Percentiles rank a stretch among this genome's conserved stretches.
Evolutionary conservation across 2,888 invertebrate species (phyloP).

Genomic region (Teinopalpus imperialis): DNA sequence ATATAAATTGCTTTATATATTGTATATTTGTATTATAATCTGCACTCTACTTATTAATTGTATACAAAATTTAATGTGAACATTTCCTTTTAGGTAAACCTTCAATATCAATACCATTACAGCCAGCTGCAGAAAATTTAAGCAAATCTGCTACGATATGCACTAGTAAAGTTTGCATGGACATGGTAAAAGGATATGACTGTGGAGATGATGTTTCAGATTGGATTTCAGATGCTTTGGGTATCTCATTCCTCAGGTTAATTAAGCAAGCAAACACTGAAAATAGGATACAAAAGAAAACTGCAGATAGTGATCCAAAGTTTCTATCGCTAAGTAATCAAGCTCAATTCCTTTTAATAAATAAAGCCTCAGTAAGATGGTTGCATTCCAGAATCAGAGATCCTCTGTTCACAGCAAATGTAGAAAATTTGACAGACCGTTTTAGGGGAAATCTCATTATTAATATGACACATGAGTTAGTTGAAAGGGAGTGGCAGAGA

Average conservation of each 20-base stretch:
- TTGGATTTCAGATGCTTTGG: conserved; percentile 91
- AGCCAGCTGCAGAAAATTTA: conserved; percentile 41
- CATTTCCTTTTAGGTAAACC: conserved; percentile 79
- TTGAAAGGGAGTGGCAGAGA: conserved; percentile 87
- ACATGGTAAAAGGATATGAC: conserved; percentile 89
- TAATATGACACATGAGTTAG: conserved; percentile 86
- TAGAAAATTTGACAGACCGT: conserved; percentile 85
- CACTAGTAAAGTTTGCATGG: conserved; percentile 93
- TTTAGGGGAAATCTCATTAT: conserved; percentile 96
- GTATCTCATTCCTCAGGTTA: conserved; percentile 85
- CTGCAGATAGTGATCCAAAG: conserved; percentile 44
- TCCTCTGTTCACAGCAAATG: conserved; percentile 69
- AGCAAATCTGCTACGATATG: conserved; percentile 76
- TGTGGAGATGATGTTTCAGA: conserved; percentile 90
- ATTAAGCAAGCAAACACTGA: conserved; percentile 81
- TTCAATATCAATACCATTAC: conserved; percentile 78
- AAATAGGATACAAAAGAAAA: conserved; percentile 56
- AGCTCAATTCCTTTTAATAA: conserved; percentile 92
- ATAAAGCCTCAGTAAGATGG: conserved; percentile 88
- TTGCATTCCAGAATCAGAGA: conserved; percentile 83
- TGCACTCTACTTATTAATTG: too few species aligned
- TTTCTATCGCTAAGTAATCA: conserved; percentile 87
- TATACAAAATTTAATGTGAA: too few species aligned
- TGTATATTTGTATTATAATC: too few species aligned
- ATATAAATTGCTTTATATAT: too few species aligned